Conservation (phyloP, 2,888 invertebrate species). For the Leptogaster cylindrica region DNA sequence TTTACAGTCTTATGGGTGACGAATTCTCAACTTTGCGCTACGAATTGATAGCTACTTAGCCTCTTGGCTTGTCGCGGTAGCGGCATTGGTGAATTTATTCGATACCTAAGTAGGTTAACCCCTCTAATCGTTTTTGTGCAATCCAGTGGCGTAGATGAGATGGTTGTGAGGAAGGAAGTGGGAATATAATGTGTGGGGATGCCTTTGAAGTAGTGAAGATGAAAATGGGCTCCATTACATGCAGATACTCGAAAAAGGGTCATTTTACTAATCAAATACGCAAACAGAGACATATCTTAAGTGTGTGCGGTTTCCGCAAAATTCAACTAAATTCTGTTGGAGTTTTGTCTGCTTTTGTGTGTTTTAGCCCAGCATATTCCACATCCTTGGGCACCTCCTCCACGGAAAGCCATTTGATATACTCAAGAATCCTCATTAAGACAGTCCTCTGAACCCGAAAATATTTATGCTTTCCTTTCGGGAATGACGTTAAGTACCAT, state of each 20-base stretch:
- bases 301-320: no score
- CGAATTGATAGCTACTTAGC: neutral
- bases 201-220: no score
- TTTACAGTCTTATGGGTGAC: conserved; percentile 35
- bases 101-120: neutral
- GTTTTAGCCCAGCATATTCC: neutral
- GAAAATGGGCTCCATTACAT: no score
- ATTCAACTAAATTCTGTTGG: no score
- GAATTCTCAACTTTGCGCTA: conserved; percentile 6
- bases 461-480: conserved; percentile 39
- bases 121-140: neutral
- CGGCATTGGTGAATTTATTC: no score
- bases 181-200: no score
- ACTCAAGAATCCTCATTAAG: conserved; percentile 36
- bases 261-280: neutral
- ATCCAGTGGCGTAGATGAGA: neutral
- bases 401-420: conserved; percentile 17
- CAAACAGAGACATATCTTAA: neutral
- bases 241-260: neutral
- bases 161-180: no score
- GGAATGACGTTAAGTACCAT: conserved; percentile 38
- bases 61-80: neutral
- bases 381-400: conserved; percentile 4
- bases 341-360: neutral
- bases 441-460: conserved; percentile 36